Percentiles rank a stretch among this genome's conserved stretches.
Conservation (phyloP, 1,140 invertebrate genomes). For the Listronotus bonariensis region DNA sequence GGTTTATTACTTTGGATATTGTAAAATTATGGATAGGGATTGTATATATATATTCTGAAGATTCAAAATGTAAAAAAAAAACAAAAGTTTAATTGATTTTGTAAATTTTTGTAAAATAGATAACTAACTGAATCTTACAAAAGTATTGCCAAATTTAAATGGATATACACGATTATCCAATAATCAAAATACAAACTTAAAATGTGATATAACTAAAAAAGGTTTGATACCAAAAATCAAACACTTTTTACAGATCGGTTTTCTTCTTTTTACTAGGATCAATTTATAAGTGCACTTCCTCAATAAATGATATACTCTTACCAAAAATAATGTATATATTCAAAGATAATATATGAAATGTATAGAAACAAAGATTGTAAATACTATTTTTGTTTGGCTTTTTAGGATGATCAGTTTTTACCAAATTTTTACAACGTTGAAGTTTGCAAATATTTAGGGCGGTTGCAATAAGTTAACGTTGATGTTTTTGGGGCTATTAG, state of each 20-base stretch:
- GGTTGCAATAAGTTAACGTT: constrained; percentile 22
- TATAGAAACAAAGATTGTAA: constrained; percentile 9
- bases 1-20: too few relatives aligned
- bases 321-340: constrained; percentile 15
- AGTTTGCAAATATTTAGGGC: constrained; percentile 20
- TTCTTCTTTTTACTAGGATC: constrained; percentile 5
- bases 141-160: too few relatives aligned
- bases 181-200: too few relatives aligned
- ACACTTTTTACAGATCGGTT: background rate
- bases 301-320: constrained; percentile 14
- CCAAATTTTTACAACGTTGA: constrained; percentile 12
- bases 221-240: constrained; percentile 3
- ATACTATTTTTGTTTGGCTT: background rate
- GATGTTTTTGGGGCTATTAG: background rate
- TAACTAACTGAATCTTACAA: too few relatives aligned
- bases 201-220: background rate
- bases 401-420: constrained; percentile 10
- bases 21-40: too few relatives aligned
- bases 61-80: too few relatives aligned
- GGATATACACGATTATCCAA: too few relatives aligned
- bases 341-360: constrained; percentile 10
- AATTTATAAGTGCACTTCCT: constrained; percentile 22
- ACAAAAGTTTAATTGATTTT: too few relatives aligned
- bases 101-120: too few relatives aligned
- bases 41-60: too few relatives aligned